Evolutionary conservation across 53 echinoderm and acorn worm genomes (phyloP), one percentile per base, ranked within the genome.

Genomic region (Holothuria scabra): DNA sequence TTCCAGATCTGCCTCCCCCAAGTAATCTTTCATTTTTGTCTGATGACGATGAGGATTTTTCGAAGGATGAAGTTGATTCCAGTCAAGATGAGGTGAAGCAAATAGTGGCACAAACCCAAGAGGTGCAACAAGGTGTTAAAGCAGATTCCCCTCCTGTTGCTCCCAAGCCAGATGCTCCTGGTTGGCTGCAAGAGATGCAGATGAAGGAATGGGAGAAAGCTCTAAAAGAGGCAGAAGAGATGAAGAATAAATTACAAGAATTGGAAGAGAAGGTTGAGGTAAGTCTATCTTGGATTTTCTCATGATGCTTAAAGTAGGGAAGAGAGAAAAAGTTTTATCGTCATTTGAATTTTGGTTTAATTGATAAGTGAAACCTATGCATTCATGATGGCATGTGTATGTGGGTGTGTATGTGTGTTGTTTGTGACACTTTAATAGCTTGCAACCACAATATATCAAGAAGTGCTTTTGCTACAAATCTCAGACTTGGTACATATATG

Each of bases 131-230:
- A 21, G 22, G 26, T 64, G 25, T n/a, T 79, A 18, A 57, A 1
- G 2, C 30, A 16, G 34, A 62, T 7, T 81, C 85, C 24, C 85
- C 85, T 35, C 70, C 84, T 31, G 74, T 92, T 16, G 38, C 92
- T 37, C 88, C 91, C 21, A 97, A 97, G 70, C 97, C 94, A 9
- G 85, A 84, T 33, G 90, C 97, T 20, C 94, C 97, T 0, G 84
- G 90, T 60, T 97, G 97, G 97, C 67, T 97, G 83, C 90, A 94
- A 74, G 93, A 97, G 37, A 89, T 93, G 92, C 94, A 94, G 66
- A 89, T 86, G 20, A 83, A 76, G 2, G 97, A 94, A 90, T 93
- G 93, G 87, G 93, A 89, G 62, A 97, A 94, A 46, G 92, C 89
- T 46, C 82, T 88, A 68, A 83, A 84, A 4, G 94, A 94, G 69